These are phyloP conservation scores for Junonia oenone DNA, from an alignment of 2,888 invertebrate genomes.

Conservation along the genomic window DNA sequence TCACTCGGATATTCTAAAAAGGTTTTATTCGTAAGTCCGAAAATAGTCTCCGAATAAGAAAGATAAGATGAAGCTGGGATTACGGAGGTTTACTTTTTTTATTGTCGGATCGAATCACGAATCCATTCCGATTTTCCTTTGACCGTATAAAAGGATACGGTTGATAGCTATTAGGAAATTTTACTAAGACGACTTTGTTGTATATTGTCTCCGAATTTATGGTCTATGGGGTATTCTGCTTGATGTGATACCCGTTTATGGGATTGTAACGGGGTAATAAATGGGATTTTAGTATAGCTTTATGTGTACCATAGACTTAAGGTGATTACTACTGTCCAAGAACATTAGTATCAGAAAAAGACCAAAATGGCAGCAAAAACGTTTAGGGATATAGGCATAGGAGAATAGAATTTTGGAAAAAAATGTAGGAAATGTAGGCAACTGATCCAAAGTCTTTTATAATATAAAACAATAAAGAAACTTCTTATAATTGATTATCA, in stretches of 20 bases:
- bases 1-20: neutral
- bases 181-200: neutral
- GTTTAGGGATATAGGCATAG: too few relatives aligned
- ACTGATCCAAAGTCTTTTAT: too few relatives aligned
- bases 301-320: too few relatives aligned
- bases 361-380: too few relatives aligned
- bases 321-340: too few relatives aligned
- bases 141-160: slow-evolving; percentile 9
- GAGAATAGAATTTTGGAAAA: too few relatives aligned
- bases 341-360: too few relatives aligned
- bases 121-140: slow-evolving; percentile 20
- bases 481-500: too few relatives aligned
- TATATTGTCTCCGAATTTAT: neutral
- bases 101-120: slow-evolving; percentile 22
- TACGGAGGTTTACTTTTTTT: slow-evolving; percentile 28
- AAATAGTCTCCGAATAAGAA: slow-evolving; percentile 1
- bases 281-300: too few relatives aligned
- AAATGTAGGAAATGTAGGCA: too few relatives aligned
- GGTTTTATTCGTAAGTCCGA: slow-evolving; percentile 2
- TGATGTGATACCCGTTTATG: neutral
- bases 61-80: slow-evolving; percentile 13
- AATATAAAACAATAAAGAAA: too few relatives aligned
- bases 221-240: neutral
- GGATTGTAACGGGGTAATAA: too few relatives aligned
- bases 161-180: slow-evolving; percentile 5